These are phyloP conservation scores for Allolobophora icterica DNA, from an alignment of 2,888 invertebrate species.

Conservation along the genomic window DNA sequence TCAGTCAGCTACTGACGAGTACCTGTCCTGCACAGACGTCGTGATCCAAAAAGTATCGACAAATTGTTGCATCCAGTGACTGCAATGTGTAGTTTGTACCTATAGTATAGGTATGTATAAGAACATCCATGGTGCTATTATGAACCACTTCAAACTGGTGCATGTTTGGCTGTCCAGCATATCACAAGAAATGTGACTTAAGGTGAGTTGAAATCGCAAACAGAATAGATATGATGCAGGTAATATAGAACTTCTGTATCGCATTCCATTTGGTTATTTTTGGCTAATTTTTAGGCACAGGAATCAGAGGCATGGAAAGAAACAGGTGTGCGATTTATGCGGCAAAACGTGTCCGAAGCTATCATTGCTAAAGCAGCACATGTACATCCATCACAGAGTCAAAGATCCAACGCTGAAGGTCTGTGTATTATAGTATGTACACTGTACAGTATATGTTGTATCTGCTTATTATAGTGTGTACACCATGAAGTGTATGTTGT, in stretches of 20 bases:
- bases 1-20: too few relatives aligned
- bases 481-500: too few relatives aligned
- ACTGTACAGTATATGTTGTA: too few relatives aligned
- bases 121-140: not conserved
- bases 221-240: not conserved
- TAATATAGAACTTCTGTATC: not conserved
- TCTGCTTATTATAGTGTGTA: not conserved
- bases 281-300: slow-evolving; percentile 12
- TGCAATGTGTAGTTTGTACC: not conserved
- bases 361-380: slow-evolving; percentile 19
- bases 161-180: not conserved
- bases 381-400: slow-evolving; percentile 19
- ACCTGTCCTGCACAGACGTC: not conserved
- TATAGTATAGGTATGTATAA: not conserved
- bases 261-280: not conserved
- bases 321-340: slow-evolving; percentile 29
- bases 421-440: not conserved
- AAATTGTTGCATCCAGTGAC: too few relatives aligned
- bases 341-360: slow-evolving; percentile 28
- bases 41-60: not conserved
- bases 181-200: not conserved
- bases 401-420: slow-evolving; percentile 23
- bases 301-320: slow-evolving; percentile 23
- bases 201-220: not conserved
- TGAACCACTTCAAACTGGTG: not conserved